Base-by-base conservation (phyloP, 2,888 invertebrate genomes). In the Melinopterus prodromus region DNA sequence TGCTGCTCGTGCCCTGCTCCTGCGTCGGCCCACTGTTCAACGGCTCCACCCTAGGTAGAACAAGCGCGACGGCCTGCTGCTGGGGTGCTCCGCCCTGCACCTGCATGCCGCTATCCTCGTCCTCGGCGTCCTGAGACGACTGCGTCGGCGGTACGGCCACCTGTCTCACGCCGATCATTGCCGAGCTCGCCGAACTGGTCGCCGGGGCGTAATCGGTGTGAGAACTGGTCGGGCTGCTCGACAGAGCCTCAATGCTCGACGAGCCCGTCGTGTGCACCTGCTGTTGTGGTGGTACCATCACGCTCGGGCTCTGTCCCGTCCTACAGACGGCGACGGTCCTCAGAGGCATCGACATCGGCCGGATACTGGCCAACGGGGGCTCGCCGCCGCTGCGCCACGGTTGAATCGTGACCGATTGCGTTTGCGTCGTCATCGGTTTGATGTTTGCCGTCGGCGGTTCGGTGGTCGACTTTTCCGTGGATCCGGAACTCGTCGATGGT, bases 311-410 rank as follows among this genome's bases (percentile, higher is more conserved):
- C 80, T 94, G 93, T 77, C 94, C 94, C 71, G 95, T 95, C 0
- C 96, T 96, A 75, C 96, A 91, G 78, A 97, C 95, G 36, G 89
- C 89, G 4, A 88, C 89, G 83, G 94, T 95, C 79, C 94, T 90
- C 69, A 93, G 91, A 77, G 93, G 94, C 78, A 94, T 93, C 1
- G 95, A 94, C 92, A 98, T 97, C 0, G 98, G 98, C 69, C 98
- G 92, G 85, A 98, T 98, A 85, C 98, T 97, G 16, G 98, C 98
- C 82, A 98, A 91, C 0, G 95, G 97, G 0, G 97, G 96, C 87
- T 96, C 96, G 6, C 94, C 93, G 2, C 94, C 94, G 81, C 88
- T 89, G 16, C 95, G 92, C 88, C 95, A 93, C 26, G 93, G 92
- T n/a, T 91, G 92, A 70, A 93, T 92, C 5, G 92, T 92, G 86